A percentile compares a stretch with the other conserved stretches of the same genome.
Evolutionary conservation across 2,113 vertebrate genomes (phyloP).

Genomic region (Chionis minor): DNA sequence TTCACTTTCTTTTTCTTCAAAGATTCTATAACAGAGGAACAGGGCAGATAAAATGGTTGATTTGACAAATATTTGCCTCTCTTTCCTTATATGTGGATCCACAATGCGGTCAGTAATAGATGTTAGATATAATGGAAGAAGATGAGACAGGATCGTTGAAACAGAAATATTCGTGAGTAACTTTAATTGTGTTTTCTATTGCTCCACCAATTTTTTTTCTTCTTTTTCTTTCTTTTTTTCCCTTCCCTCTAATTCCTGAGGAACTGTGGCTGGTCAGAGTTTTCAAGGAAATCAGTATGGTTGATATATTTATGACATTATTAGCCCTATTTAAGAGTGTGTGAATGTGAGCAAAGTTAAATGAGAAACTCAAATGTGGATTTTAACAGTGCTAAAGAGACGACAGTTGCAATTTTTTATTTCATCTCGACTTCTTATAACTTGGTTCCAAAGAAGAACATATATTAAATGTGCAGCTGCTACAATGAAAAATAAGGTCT

Average conservation of each 20-base stretch:
- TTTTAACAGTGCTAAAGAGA: neutral
- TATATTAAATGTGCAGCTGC: neutral
- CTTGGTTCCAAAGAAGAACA: neutral
- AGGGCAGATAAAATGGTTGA: slow-evolving; percentile 20
- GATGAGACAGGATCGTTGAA: slow-evolving; percentile 63
- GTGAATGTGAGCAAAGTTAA: neutral
- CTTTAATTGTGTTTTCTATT: slow-evolving; percentile 38
- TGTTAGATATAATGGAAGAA: slow-evolving; percentile 68
- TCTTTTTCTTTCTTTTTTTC: neutral
- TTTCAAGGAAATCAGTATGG: neutral
- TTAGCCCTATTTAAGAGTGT: neutral
- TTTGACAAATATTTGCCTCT: slow-evolving; percentile 59
- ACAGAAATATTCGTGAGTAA: slow-evolving; percentile 64
- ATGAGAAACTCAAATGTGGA: neutral
- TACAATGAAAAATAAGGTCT: neutral
- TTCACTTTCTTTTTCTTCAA: slow-evolving; percentile 28
- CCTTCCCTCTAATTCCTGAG: neutral
- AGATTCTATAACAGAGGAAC: slow-evolving; percentile 21
- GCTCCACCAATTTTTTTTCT: neutral
- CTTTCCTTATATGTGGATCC: slow-evolving; percentile 52
- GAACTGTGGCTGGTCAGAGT: neutral
- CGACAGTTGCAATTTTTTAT: neutral
- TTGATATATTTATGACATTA: neutral
- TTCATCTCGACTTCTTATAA: neutral
- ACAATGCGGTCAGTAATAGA: slow-evolving; percentile 70